Base-by-base conservation (phyloP, 2,113 vertebrate species). In the Jacana jacana region DNA sequence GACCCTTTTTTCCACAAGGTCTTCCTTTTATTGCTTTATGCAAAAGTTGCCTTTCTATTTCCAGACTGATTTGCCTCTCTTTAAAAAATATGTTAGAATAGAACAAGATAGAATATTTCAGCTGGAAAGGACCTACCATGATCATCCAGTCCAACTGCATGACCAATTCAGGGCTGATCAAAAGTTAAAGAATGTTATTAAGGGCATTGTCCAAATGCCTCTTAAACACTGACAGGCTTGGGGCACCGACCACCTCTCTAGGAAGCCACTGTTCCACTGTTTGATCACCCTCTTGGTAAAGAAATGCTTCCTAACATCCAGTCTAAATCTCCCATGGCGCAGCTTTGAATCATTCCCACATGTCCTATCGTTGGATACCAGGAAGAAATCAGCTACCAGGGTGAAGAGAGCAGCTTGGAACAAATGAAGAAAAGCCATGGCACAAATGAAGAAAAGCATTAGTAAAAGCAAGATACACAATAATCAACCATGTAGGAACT, bases 301-400 rank as follows among this genome's bases (percentile, higher is more conserved):
- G 11, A 57, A 84, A 69, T 1, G 2, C 9, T 44, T 78, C 55
- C 57, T 33, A 9, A 44, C 2, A 7, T 24, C 27, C 35, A 40
- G 30, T 33, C 33, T 80, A 65, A 89, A 61, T 7, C 11, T 35
- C 11, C 15, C 18, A 30, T 35, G 30, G 8, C 1, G 2, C 51
- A 75, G 23, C 42, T 72, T 18, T 49, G 64, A 80, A 55, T 25
- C 46, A 57, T 33, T 91, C 49, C 55, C 40, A 84, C 2, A 1
- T 0, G 0, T 18, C 35, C 30, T 57, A 10, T 18, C 28, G 37
- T 31, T 52, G 40, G 7, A 33, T 24, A 73, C 8, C 54, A 52
- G 23, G 10, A 27, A 76, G 42, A 48, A 54, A 70, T 13, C 31
- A 37, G 23, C 51, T 58, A 24, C n/a, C 42, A 60, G 57, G n/a